Evolutionary conservation across 2,797 vertebrate species (phyloP), one percentile per base, ranked within the genome.

Genomic region (Acomys russatus): DNA sequence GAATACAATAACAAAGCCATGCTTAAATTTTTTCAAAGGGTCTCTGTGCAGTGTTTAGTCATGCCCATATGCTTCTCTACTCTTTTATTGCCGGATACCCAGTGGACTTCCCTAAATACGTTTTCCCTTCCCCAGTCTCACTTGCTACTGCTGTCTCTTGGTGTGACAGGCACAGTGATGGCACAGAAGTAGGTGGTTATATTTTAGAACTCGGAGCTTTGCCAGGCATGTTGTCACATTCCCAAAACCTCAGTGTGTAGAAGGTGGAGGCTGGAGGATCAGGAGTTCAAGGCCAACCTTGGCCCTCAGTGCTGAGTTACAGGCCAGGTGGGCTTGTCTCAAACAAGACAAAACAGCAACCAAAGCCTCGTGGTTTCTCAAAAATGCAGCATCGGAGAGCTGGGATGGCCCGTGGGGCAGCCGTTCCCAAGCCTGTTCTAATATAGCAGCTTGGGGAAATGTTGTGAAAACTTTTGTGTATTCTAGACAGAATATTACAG

Each of bases 11-110:
- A 82, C 35, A 71, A 23, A 83, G 59, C 66, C 3, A 61, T 51
- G 33, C 59, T 95, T 95, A 61, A 73, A 38, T 20, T 51, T 83
- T 44, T 20, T 4, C 51, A n/a, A 91, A 92, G n/a, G 68, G 54
- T 3, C 20, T 14, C 66, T 28, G 20, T 61, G 30, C 8, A 44
- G 30, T 44, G 18, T 73, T 79, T 35, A 66, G n/a, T 49, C 18
- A 4, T 9, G 5, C n/a, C 28, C 3, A 4, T 22, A 5, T 64
- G 9, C 38, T 51, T 51, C 35, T 35, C n/a, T 61, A 49, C 5
- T 30, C 28, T 84, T 59, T 9, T 35, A 6, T 61, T 79, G 20
- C 20, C 73, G 38, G 14, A 14, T 51, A 59, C 10, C 33, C 9
- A 35, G 22, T 14, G 74, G 79, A 66, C n/a, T 25, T 68, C 66